Percentiles rank a stretch among this genome's conserved stretches.
Evolutionary conservation across 2,113 vertebrate species (phyloP).

Genomic region (Gavialis gangeticus): DNA sequence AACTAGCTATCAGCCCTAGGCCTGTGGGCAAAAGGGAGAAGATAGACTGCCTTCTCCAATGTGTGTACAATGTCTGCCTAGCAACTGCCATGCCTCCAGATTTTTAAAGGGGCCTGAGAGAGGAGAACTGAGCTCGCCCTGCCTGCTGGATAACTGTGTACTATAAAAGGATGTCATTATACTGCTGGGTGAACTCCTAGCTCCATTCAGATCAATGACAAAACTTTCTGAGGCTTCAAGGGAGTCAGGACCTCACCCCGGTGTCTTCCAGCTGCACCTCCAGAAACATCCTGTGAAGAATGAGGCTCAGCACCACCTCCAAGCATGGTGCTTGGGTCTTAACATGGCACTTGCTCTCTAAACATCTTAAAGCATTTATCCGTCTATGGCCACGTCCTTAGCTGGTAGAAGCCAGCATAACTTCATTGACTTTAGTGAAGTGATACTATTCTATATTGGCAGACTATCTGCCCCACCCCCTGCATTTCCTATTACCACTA

Average conservation of each 20-base stretch:
- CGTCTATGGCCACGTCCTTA: not conserved
- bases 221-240: not conserved
- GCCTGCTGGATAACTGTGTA: not conserved
- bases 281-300: not conserved
- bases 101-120: not conserved
- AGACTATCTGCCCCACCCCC: not conserved
- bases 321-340: not conserved
- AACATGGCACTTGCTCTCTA: fast-evolving
- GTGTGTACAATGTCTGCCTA: not conserved
- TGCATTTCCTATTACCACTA: not conserved
- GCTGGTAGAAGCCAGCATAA: not conserved
- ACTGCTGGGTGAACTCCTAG: not conserved
- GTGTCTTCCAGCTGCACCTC: not conserved
- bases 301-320: not conserved
- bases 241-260: not conserved
- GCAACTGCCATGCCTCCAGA: not conserved
- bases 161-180: not conserved
- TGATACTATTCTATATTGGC: not conserved
- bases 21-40: not conserved
- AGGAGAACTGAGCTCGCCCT: not conserved
- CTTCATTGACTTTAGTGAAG: not conserved
- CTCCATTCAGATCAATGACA: not conserved
- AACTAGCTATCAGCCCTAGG: not conserved
- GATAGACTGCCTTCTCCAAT: not conserved
- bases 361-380: not conserved